Base-by-base conservation (phyloP, 2,797 vertebrate genomes). In the Enteromius thamalakanensis region DNA sequence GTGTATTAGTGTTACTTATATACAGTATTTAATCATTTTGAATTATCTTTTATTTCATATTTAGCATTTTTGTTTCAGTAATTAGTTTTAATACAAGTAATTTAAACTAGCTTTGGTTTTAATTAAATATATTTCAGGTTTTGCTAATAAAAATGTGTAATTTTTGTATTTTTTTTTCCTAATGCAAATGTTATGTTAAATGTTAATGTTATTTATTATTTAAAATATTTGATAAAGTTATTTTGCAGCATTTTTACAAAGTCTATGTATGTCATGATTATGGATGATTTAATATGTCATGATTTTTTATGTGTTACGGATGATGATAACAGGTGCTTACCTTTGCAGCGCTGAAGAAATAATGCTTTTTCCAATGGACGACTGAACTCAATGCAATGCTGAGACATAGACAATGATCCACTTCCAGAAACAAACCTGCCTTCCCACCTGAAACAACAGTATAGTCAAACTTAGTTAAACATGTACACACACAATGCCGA, bases 341-440 rank as follows among this genome's bases (percentile, higher is more conserved):
- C 97, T 98, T 97, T 97, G 88, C 97, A 99, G 64, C 91, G 95
- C 87, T 94, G 86, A 85, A 97, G 91, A 87, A 99, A 99, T 34
- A 95, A 91, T 34, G 93, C 91, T 92, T 94, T 98, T 91, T 99
- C 97, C 60, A 99, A 93, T 60, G 97, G 96, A 62, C 96, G 96
- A 75, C 77, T 94, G 90, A 99, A 98, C 93, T 95, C 95, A 17
- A 99, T 90, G 2, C 93, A 94, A 89, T 96, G 95, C 91, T 96
- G 96, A 85, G 94, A 92, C 94, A 98, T 93, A 6, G 95, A 90
- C 45, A 96, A 93, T 58, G 96, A 95, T 82, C 95, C 93, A 0
- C 93, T 92, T 78, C 97, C 97, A 0, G 94, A 93, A 87, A 88
- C 84, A 47, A 97, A 98, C 77, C 91, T 95, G 51, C 97, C 97